Evolutionary conservation across 2,888 invertebrate genomes (phyloP).

Genomic region (Meandrusa payeni): DNA sequence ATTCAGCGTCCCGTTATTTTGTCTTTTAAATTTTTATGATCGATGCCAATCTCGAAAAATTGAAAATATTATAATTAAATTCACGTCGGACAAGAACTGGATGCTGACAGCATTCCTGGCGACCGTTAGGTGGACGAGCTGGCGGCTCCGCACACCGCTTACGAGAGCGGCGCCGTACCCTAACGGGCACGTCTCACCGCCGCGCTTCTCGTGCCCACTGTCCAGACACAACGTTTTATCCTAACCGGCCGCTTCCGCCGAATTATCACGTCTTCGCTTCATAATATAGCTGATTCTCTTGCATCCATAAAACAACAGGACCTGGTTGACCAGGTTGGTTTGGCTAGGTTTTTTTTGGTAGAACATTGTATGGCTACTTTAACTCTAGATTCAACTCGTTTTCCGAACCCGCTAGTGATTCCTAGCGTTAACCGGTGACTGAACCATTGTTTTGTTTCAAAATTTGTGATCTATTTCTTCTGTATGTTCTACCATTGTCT

Average conservation of each 20-base stretch:
- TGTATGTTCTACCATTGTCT: too few relatives aligned
- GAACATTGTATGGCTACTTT: too few relatives aligned
- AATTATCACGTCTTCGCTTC: background rate
- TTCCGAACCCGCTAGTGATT: too few relatives aligned
- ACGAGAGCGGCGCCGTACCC: constrained; percentile 32
- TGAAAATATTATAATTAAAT: constrained; percentile 53
- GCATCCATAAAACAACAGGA: too few relatives aligned
- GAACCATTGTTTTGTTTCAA: too few relatives aligned
- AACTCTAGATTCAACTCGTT: too few relatives aligned
- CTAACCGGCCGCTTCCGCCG: constrained; percentile 5
- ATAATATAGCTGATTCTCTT: too few relatives aligned
- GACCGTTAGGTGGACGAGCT: constrained; percentile 68
- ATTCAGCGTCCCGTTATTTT: background rate
- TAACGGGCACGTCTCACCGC: constrained; percentile 41
- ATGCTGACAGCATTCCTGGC: constrained; percentile 66
- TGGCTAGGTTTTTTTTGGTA: too few relatives aligned
- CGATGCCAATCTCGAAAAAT: constrained; percentile 46
- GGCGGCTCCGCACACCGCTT: constrained; percentile 29
- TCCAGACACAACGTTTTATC: constrained; percentile 4
- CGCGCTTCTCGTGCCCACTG: background rate
- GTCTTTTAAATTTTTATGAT: constrained; percentile 45
- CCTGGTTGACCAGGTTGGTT: too few relatives aligned
- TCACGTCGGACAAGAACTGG: constrained; percentile 59
- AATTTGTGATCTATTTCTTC: too few relatives aligned
- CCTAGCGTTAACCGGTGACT: too few relatives aligned